Conservation (phyloP, 2,888 invertebrate species). For the Nomada lathburiana region DNA sequence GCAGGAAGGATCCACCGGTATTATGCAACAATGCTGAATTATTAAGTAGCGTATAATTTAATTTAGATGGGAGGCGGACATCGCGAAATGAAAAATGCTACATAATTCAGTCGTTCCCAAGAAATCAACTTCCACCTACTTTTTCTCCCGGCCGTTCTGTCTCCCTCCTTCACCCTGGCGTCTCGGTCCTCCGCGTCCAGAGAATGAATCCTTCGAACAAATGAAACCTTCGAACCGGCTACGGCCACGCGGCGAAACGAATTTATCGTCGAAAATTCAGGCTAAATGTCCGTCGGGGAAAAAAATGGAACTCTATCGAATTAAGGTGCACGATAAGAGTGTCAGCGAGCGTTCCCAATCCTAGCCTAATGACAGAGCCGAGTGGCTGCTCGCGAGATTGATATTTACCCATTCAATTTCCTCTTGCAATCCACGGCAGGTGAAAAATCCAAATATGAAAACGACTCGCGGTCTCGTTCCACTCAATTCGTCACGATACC, state of each 20-base stretch:
- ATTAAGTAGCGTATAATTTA: neutral
- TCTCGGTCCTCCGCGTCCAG: neutral
- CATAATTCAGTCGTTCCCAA: constrained; percentile 5
- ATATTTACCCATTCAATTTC: constrained; percentile 51
- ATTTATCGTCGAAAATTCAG: constrained; percentile 55
- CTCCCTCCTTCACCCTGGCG: neutral
- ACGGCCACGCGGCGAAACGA: constrained; percentile 25
- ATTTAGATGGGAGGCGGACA: neutral
- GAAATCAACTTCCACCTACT: constrained; percentile 29
- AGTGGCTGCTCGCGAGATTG: constrained; percentile 35
- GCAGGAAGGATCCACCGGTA: too few species aligned
- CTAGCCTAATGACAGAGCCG: constrained; percentile 32
- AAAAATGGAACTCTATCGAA: constrained; percentile 54
- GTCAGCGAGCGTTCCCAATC: constrained; percentile 21
- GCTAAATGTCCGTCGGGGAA: constrained; percentile 45
- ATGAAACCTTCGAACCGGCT: constrained; percentile 51
- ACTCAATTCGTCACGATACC: neutral
- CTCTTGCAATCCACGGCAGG: neutral
- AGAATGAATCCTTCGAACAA: constrained; percentile 43
- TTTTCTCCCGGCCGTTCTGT: neutral
- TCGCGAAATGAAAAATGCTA: constrained; percentile 1
- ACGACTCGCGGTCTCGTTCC: neutral
- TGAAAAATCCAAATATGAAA: constrained; percentile 20
- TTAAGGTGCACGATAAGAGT: constrained; percentile 52
- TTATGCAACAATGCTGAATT: neutral